These are phyloP conservation scores for Scomber scombrus DNA, from an alignment of 2,113 vertebrate genomes.

Conservation along the genomic window DNA sequence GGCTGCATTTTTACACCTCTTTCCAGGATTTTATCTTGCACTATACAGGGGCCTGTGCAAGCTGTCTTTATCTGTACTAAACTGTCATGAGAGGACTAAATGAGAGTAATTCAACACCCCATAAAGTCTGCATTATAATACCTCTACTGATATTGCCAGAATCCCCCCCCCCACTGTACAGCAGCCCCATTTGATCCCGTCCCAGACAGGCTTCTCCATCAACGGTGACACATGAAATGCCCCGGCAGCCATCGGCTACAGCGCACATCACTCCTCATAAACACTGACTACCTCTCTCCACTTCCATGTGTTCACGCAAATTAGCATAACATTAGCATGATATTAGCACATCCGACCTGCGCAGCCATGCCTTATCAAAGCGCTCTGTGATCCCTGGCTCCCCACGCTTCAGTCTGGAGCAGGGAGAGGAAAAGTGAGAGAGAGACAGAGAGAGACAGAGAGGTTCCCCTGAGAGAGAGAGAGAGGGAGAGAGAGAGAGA, in stretches of 20 bases:
- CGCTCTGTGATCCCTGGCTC: conserved; percentile 75
- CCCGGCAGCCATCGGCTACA: conserved; percentile 55
- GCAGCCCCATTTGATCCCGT: conserved; percentile 48
- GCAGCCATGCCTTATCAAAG: conserved; percentile 75
- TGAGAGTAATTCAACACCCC: conserved; percentile 67
- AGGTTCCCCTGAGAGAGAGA: conserved; percentile 17
- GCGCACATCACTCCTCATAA: conserved; percentile 72
- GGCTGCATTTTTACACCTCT: background rate
- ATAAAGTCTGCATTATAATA: conserved; percentile 58
- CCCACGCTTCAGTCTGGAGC: conserved; percentile 70
- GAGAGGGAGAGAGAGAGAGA: conserved; percentile 54
- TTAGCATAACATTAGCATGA: conserved; percentile 79
- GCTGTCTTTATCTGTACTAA: conserved; percentile 58
- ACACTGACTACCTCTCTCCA: conserved; percentile 62
- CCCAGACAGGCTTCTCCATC: conserved; percentile 68
- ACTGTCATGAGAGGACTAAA: conserved; percentile 60
- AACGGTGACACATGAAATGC: conserved; percentile 64
- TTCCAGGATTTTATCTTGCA: conserved; percentile 19
- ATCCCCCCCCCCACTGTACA: conserved; percentile 10
- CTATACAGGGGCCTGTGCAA: background rate
- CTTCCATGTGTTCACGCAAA: conserved; percentile 69
- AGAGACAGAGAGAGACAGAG: conserved; percentile 46
- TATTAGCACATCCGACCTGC: conserved; percentile 70
- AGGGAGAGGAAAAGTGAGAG: conserved; percentile 46
- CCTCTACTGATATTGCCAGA: conserved; percentile 42